Conservation (phyloP, 2,113 vertebrate genomes). For the Centropus bengalensis region DNA sequence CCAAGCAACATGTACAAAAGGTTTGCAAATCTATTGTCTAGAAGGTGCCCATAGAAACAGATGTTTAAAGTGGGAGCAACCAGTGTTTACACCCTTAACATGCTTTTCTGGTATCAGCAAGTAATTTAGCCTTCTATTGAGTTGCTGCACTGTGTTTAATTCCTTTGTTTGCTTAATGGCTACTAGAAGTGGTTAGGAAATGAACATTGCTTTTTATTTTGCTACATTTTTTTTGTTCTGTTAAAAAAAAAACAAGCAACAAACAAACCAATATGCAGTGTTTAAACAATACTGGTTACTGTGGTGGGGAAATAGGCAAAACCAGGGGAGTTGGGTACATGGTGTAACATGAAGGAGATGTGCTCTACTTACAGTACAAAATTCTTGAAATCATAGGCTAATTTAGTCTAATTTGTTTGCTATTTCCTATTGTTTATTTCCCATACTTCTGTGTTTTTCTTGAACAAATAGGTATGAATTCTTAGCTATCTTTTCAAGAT, state of each 20-base stretch:
- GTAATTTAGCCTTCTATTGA: neutral
- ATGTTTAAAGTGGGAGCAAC: accelerated
- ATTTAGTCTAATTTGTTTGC: neutral
- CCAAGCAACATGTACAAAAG: neutral
- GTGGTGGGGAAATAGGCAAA: neutral
- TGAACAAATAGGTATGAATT: slow-evolving; percentile 22
- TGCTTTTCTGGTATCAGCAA: neutral
- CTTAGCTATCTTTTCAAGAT: slow-evolving; percentile 4
- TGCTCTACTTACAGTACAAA: neutral
- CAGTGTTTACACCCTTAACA: neutral
- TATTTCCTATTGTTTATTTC: neutral
- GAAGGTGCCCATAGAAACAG: neutral
- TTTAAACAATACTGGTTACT: neutral
- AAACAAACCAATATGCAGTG: neutral
- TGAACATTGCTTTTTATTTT: neutral
- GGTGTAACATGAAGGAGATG: neutral
- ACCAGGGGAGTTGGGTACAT: accelerated
- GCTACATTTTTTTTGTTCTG: neutral
- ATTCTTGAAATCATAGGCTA: neutral
- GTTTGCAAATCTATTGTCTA: neutral
- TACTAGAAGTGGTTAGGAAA: neutral
- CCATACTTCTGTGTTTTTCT: neutral
- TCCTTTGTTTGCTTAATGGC: neutral
- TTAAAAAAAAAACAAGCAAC: neutral
- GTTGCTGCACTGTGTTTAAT: neutral